Percentiles rank a stretch among this genome's conserved stretches.
These are phyloP conservation scores for Tetramorium simillimum DNA, from an alignment of 1,140 invertebrate species.

Conservation along the genomic window DNA sequence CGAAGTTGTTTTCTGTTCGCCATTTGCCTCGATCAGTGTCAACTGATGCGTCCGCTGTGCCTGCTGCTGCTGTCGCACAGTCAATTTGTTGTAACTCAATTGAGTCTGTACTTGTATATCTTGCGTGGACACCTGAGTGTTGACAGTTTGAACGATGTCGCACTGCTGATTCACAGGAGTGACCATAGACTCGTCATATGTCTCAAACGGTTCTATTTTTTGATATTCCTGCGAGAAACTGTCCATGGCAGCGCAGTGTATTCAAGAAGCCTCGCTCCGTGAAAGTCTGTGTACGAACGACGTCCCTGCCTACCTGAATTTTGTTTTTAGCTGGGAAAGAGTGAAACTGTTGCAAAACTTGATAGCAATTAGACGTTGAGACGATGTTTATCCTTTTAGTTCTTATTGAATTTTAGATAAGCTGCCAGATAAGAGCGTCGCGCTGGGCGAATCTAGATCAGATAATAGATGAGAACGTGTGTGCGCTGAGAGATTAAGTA, in stretches of 20 bases:
- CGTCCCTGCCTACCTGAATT: background rate
- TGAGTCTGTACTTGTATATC: conserved; percentile 68
- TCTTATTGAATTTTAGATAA: conserved; percentile 76
- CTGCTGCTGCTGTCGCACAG: conserved; percentile 70
- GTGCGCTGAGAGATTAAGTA: conserved; percentile 16
- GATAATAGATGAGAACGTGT: conserved; percentile 73
- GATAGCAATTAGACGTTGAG: conserved; percentile 34
- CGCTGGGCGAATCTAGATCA: conserved; percentile 70
- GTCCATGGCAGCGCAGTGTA: conserved; percentile 76
- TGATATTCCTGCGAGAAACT: conserved; percentile 80
- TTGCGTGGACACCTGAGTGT: conserved; percentile 65
- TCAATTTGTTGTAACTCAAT: conserved; percentile 74
- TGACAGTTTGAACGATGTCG: conserved; percentile 76
- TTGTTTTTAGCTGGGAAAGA: conserved; percentile 51
- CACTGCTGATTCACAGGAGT: conserved; percentile 74
- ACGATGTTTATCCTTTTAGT: conserved; percentile 60
- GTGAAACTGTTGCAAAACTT: background rate
- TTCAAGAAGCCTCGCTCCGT: conserved; percentile 37
- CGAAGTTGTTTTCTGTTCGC: conserved; percentile 78
- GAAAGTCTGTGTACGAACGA: background rate
- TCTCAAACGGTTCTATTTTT: conserved; percentile 82
- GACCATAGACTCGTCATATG: conserved; percentile 75
- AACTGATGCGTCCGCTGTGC: conserved; percentile 71
- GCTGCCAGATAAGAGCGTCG: conserved; percentile 71
- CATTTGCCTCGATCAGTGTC: conserved; percentile 74